Evolutionary conservation across 1,140 invertebrate species (phyloP).

Genomic region (Drosophila elegans): DNA sequence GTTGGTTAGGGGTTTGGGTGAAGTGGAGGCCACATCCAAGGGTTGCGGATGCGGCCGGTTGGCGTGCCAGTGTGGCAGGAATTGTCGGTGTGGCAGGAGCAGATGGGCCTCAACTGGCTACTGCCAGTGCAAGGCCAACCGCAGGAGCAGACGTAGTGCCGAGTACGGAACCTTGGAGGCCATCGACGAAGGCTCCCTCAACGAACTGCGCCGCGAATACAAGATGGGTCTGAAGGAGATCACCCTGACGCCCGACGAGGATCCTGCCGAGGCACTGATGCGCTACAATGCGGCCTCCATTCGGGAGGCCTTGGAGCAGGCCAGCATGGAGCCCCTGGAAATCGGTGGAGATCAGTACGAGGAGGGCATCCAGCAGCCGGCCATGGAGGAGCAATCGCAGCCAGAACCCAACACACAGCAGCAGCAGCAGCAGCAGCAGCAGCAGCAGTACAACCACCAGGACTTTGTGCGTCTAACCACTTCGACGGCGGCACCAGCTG

Average conservation of each 20-base stretch:
- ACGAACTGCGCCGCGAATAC: slow-evolving; percentile 69
- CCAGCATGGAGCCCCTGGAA: slow-evolving; percentile 71
- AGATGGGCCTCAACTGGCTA: neutral
- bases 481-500: neutral
- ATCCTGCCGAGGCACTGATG: slow-evolving; percentile 78
- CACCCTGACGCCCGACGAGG: slow-evolving; percentile 75
- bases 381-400: slow-evolving; percentile 18
- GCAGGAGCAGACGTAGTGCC: slow-evolving; percentile 42
- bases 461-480: slow-evolving; percentile 14
- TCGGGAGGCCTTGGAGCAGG: slow-evolving; percentile 68
- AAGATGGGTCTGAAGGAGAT: slow-evolving; percentile 76
- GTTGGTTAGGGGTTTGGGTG: neutral
- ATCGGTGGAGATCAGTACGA: slow-evolving; percentile 58
- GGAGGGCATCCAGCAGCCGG: slow-evolving; percentile 6
- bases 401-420: neutral
- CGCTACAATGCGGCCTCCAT: slow-evolving; percentile 81
- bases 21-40: neutral
- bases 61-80: slow-evolving; percentile 51
- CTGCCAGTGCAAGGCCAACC: neutral
- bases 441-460: slow-evolving; percentile 12
- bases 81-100: slow-evolving; percentile 35
- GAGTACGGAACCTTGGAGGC: slow-evolving; percentile 72
- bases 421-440: neutral
- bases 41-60: slow-evolving; percentile 51
- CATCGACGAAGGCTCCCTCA: slow-evolving; percentile 71